These are phyloP conservation scores for Homalodisca vitripennis DNA, from an alignment of 1,140 invertebrate genomes.

Conservation along the genomic window DNA sequence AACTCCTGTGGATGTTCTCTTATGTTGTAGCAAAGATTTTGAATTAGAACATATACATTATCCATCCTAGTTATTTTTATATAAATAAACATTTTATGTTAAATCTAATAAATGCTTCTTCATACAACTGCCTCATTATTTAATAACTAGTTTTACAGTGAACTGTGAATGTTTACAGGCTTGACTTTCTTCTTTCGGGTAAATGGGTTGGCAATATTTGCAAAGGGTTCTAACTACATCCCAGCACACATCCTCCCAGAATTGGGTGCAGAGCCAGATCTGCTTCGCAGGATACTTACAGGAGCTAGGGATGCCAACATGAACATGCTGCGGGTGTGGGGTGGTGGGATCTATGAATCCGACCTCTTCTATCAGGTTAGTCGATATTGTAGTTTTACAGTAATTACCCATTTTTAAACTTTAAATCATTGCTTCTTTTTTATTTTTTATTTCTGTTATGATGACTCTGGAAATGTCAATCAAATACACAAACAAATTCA, in stretches of 20 bases:
- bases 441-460: too few relatives aligned
- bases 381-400: not conserved
- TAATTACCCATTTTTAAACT: too few relatives aligned
- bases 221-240: constrained; percentile 97
- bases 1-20: too few relatives aligned
- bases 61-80: not conserved
- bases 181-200: constrained; percentile 86
- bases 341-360: constrained; percentile 93
- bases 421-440: too few relatives aligned
- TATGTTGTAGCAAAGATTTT: too few relatives aligned
- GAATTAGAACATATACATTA: too few relatives aligned
- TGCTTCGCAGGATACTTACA: not conserved
- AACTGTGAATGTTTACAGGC: constrained; percentile 54
- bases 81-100: too few relatives aligned
- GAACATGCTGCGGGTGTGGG: constrained; percentile 97
- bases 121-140: too few relatives aligned
- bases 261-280: constrained; percentile 32
- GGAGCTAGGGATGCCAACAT: constrained; percentile 74
- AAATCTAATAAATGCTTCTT: too few relatives aligned
- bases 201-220: constrained; percentile 87
- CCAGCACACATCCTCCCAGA: constrained; percentile 88
- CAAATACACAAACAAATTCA: too few relatives aligned
- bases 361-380: constrained; percentile 84
- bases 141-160: too few relatives aligned
- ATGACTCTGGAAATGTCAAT: too few relatives aligned